Conservation (phyloP, 2,113 vertebrate genomes). For the Alexandromys fortis region DNA sequence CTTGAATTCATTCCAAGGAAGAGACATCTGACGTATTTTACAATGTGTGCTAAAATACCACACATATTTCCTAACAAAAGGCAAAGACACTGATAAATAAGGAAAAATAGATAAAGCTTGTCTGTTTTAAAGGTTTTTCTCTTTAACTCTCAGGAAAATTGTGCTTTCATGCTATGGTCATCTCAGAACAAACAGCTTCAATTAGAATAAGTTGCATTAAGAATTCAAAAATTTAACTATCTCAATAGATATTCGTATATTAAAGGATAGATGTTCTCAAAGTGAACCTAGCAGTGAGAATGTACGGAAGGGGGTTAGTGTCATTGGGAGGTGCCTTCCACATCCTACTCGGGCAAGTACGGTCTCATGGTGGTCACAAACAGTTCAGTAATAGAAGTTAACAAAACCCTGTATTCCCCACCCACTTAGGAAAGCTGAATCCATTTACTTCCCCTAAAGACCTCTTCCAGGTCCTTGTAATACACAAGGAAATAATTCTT, state of each 20-base stretch:
- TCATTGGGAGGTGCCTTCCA: background rate
- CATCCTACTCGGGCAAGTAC: background rate
- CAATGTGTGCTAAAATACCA: background rate
- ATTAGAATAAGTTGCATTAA: background rate
- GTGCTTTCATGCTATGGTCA: background rate
- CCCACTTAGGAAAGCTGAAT: background rate
- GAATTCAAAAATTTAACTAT: slow-evolving; percentile 13
- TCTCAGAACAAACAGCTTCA: slow-evolving; percentile 1
- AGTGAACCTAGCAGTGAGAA: background rate
- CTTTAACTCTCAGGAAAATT: background rate
- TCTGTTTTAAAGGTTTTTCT: background rate
- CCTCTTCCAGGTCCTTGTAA: background rate
- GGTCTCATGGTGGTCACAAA: background rate
- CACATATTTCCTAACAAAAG: background rate
- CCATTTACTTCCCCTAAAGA: background rate
- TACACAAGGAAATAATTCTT: background rate
- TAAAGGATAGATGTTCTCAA: slow-evolving; percentile 8
- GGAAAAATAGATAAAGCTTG: background rate
- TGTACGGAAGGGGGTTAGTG: background rate
- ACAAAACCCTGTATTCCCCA: background rate
- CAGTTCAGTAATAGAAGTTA: background rate
- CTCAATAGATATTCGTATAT: slow-evolving; percentile 28
- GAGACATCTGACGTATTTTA: slow-evolving; percentile 8
- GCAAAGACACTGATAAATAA: background rate
- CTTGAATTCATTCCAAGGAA: slow-evolving; percentile 15